Evolutionary conservation across 2,888 invertebrate genomes (phyloP), one percentile per base, ranked within the genome.

Genomic region (Gisinianus flammeolus): DNA sequence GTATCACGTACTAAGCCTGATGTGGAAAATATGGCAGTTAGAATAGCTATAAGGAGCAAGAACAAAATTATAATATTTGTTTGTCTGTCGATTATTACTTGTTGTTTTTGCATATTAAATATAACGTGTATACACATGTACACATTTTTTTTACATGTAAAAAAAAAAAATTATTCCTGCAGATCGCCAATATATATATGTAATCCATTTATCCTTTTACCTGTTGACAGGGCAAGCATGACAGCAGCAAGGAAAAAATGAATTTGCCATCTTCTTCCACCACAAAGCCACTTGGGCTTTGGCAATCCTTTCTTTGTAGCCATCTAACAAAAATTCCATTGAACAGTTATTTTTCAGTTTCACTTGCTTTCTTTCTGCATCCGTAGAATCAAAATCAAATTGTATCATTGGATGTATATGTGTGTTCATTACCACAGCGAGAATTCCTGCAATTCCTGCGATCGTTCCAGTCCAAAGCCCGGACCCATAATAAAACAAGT

Each of bases 381-480:
- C n/a, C n/a, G n/a, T n/a, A n/a, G n/a, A n/a, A n/a, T n/a, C n/a
- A n/a, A n/a, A n/a, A n/a, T n/a, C n/a, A n/a, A n/a, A n/a, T n/a
- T n/a, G n/a, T n/a, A n/a, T n/a, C n/a, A n/a, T n/a, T n/a, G n/a
- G n/a, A n/a, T n/a, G n/a, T n/a, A n/a, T n/a, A n/a, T n/a, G n/a
- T n/a, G n/a, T n/a, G n/a, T n/a, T n/a, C n/a, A n/a, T 35, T 35
- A 35, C 35, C 5, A 35, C 35, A 35, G 31, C 72, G 12, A 83
- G 77, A 10, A 81, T 81, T n/a, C 84, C 84, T 12, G 81, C 76
- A 30, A 84, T 80, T 3, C 81, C 82, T 0, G 82, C 80, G 6
- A 84, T 73, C 24, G 80, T 79, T 52, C 84, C 84, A 10, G 84
- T 80, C 83, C 83, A 83, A 0, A 84, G 75, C 19, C 83, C 83